Conservation (phyloP, 2,797 vertebrate species). For the Gymnothorax reevesii region DNA sequence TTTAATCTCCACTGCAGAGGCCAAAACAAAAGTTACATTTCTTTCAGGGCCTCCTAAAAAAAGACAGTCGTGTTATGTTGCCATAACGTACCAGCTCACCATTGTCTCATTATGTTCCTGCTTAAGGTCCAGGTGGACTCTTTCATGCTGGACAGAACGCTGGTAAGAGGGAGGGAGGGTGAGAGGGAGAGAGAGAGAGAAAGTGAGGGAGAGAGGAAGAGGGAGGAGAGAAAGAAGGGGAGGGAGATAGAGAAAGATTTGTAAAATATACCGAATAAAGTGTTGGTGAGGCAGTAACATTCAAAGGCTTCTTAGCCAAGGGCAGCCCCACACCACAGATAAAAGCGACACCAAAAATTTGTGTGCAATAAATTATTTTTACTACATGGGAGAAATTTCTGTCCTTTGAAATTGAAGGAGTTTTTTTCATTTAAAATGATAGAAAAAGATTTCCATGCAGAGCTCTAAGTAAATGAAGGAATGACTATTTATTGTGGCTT, state of each 20-base stretch:
- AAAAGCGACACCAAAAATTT: background rate
- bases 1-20: slow-evolving; percentile 6
- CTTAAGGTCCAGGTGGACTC: background rate
- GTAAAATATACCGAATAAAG: background rate
- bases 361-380: background rate
- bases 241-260: background rate
- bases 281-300: background rate
- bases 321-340: background rate
- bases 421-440: background rate
- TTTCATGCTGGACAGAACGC: background rate
- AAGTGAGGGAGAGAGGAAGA: too few relatives aligned
- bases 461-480: background rate
- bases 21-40: slow-evolving; percentile 3
- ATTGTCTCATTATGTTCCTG: too few relatives aligned
- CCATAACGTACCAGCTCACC: background rate
- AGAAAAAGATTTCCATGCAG: background rate
- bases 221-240: background rate
- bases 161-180: background rate
- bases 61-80: background rate
- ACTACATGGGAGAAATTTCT: background rate
- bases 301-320: background rate
- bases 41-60: background rate
- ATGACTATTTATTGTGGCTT: background rate
- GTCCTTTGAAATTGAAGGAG: background rate
- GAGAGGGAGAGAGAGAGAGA: background rate